Conservation (phyloP, 2,888 invertebrate species). For the Tromatobia lineatoria region DNA sequence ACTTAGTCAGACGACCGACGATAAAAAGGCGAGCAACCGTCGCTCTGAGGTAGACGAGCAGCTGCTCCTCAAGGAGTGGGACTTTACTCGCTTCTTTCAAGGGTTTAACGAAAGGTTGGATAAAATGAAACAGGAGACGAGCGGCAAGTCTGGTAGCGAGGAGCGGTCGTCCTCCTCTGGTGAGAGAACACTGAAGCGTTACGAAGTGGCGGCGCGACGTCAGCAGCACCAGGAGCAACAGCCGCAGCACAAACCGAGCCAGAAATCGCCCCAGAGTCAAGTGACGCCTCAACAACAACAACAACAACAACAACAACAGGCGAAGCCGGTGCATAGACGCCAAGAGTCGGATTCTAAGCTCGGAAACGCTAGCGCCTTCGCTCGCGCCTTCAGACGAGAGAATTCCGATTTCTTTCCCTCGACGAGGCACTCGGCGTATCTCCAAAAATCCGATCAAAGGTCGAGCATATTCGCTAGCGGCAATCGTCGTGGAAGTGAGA, state of each 20-base stretch:
- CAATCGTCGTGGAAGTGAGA: slow-evolving; percentile 88
- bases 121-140: slow-evolving; percentile 85
- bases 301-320: slow-evolving; percentile 84
- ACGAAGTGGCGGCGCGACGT: slow-evolving; percentile 76
- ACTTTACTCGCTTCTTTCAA: slow-evolving; percentile 94
- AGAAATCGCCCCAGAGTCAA: slow-evolving; percentile 72
- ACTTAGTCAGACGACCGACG: slow-evolving; percentile 82
- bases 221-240: slow-evolving; percentile 74
- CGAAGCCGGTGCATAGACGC: slow-evolving; percentile 88
- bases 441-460: slow-evolving; percentile 87
- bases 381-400: slow-evolving; percentile 93
- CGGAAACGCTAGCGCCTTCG: slow-evolving; percentile 88
- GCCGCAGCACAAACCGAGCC: slow-evolving; percentile 81
- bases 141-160: slow-evolving; percentile 76
- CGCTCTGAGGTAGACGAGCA: slow-evolving; percentile 91
- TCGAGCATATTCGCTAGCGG: slow-evolving; percentile 88
- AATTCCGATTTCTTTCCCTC: slow-evolving; percentile 94
- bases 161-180: slow-evolving; percentile 76
- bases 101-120: slow-evolving; percentile 85
- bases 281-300: slow-evolving; percentile 81
- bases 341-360: slow-evolving; percentile 91
- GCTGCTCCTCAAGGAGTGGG: slow-evolving; percentile 94
- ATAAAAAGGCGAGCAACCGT: slow-evolving; percentile 81
- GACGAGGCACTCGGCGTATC: slow-evolving; percentile 92
- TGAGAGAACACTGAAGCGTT: slow-evolving; percentile 78